These are phyloP conservation scores for Florisuga fusca DNA, from an alignment of 2,797 vertebrate species.

Conservation along the genomic window DNA sequence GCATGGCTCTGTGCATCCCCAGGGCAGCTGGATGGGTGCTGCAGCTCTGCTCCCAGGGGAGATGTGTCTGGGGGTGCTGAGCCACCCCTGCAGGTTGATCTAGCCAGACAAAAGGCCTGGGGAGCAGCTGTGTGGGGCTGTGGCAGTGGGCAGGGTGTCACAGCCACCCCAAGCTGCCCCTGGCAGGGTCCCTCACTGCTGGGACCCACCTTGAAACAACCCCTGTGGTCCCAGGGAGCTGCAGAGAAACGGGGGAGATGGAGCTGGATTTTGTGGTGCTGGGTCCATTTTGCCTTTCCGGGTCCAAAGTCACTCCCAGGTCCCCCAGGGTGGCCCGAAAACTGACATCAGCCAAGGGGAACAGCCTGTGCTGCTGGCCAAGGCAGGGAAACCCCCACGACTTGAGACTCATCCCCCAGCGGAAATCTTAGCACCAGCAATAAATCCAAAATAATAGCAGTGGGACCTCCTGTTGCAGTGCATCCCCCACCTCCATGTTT, in stretches of 20 bases:
- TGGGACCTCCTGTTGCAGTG: not conserved
- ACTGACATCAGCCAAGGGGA: not conserved
- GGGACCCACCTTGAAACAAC: not conserved
- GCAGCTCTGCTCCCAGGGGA: not conserved
- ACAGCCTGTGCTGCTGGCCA: too few species aligned
- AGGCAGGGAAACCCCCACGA: not conserved
- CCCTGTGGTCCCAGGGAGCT: accelerated
- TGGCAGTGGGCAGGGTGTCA: not conserved
- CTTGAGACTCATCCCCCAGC: not conserved
- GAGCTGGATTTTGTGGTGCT: not conserved
- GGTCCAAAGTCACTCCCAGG: not conserved
- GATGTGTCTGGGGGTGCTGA: not conserved
- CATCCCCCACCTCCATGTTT: accelerated
- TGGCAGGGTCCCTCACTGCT: not conserved
- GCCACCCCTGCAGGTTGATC: not conserved
- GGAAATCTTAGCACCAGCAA: not conserved
- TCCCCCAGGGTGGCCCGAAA: not conserved
- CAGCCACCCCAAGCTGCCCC: not conserved
- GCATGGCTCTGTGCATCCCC: not conserved
- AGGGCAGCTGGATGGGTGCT: not conserved
- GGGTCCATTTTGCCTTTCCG: not conserved
- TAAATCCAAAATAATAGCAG: not conserved
- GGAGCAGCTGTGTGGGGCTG: accelerated
- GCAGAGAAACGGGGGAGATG: not conserved
- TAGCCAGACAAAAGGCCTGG: not conserved